These are phyloP conservation scores for Protonibea diacanthus DNA, from an alignment of 2,797 vertebrate genomes.

Conservation along the genomic window DNA sequence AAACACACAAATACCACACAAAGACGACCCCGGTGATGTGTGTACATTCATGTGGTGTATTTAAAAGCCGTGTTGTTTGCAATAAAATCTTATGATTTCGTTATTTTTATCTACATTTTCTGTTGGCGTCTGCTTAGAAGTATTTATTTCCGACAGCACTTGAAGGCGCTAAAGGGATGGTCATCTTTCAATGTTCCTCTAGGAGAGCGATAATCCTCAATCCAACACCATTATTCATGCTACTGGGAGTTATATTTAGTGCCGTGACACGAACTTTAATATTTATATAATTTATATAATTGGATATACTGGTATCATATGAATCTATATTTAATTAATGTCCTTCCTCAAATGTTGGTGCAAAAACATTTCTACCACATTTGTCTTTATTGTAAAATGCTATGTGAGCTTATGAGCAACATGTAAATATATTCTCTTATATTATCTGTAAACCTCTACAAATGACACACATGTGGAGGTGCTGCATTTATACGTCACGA, in stretches of 20 bases:
- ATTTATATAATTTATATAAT: too few species aligned
- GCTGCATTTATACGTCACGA: too few species aligned
- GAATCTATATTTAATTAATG: too few species aligned
- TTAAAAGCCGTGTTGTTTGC: not conserved
- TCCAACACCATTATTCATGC: not conserved
- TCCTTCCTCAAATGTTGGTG: too few species aligned
- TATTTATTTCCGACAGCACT: constrained; percentile 2
- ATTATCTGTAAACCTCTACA: too few species aligned
- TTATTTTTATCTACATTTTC: not conserved
- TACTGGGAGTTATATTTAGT: not conserved
- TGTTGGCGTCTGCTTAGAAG: not conserved
- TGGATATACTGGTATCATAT: not conserved
- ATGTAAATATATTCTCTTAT: too few species aligned
- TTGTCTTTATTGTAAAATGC: too few species aligned
- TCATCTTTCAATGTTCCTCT: constrained; percentile 7
- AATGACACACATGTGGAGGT: too few species aligned
- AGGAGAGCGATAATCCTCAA: not conserved
- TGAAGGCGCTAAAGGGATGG: constrained; percentile 32
- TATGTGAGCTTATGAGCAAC: too few species aligned
- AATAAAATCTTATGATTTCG: fast-evolving
- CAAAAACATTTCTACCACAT: too few species aligned
- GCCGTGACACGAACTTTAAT: too few species aligned
- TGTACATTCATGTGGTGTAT: not conserved
- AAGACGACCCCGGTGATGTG: not conserved
- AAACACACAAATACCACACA: not conserved